Evolutionary conservation across 2,888 invertebrate genomes (phyloP), one percentile per base, ranked within the genome.

Genomic region (Leucozona laternaria): DNA sequence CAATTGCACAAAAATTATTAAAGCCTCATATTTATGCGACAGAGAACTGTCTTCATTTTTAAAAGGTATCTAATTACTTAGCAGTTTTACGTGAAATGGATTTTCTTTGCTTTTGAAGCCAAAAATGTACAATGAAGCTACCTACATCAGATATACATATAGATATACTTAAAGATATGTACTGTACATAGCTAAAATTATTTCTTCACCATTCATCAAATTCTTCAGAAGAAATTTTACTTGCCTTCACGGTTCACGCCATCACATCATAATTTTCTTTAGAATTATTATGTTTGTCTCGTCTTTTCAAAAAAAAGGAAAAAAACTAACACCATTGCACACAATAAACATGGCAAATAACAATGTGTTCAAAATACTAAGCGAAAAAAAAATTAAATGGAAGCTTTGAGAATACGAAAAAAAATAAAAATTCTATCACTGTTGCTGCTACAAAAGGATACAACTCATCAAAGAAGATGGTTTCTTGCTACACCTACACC

Each of bases 401-500:
- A 7, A 34, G 22, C 55, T 55, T 37, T 37, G 34, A 37, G 37
- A 60, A 37, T 22, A 60, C 34, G 37, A 60, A 58, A 31, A 31
- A 31, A 62, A 43, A 64, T 15, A 68, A 45, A 71, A 77, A 81
- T 85, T 85, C 81, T 57, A 60, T 77, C 25, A 77, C 62, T 77
- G 81, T 85, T 77, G 64, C 45, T 64, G 28, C 40, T 50, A 62
- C 77, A 78, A 77, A 81, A 81, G 80, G 76, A 72, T 76, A 79
- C 75, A 80, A 84, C 79, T 80, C 80, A 80, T 84, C 84, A 84
- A 84, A 84, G 79, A 45, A 43, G 40, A 71, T 64, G 11, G 43
- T 45, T 17, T 64, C 45, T 64, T 17, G n/a, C n/a, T n/a, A n/a
- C 0, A 48, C 7, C 48, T 2, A 53, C 13, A 25, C 15, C 4